phyloP scores from a whole-genome alignment of 2,113 vertebrate genomes.

The Syrmaticus mikado region DNA sequence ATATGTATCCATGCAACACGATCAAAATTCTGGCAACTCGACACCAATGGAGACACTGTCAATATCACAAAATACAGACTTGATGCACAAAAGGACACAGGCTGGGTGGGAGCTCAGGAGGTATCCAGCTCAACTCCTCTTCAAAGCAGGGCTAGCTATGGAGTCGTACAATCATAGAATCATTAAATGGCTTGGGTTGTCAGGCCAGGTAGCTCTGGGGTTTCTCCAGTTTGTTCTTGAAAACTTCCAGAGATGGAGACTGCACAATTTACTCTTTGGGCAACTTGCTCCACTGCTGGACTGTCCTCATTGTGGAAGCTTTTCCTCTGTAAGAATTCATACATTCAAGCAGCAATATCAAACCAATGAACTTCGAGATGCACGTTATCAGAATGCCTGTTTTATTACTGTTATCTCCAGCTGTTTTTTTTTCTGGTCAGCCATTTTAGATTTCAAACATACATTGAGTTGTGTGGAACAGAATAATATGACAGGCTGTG shows the following conservation, averaged over 20 bases:
- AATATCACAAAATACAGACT: not conserved
- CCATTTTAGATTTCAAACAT: not conserved
- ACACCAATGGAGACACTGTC: not conserved
- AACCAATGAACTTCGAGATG: not conserved
- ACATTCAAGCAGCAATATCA: not conserved
- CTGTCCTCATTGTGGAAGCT: fast-evolving
- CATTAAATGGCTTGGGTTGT: too few species aligned
- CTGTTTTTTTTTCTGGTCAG: not conserved
- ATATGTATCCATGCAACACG: not conserved
- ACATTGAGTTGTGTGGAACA: not conserved
- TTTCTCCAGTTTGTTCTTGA: not conserved
- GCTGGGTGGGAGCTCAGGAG: not conserved
- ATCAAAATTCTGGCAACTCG: not conserved
- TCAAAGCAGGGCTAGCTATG: not conserved
- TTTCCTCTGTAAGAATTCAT: not conserved
- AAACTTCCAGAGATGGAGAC: not conserved
- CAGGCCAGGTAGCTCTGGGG: not conserved
- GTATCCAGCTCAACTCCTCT: not conserved
- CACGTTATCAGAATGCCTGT: not conserved
- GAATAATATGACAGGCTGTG: not conserved
- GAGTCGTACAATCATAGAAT: not conserved
- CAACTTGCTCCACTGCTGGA: not conserved
- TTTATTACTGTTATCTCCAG: not conserved
- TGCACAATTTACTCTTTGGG: not conserved
- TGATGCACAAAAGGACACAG: not conserved